A percentile compares a stretch with the other conserved stretches of the same genome.
Evolutionary conservation across 2,797 vertebrate species (phyloP).

Genomic region (Scomberomorus guttatus): DNA sequence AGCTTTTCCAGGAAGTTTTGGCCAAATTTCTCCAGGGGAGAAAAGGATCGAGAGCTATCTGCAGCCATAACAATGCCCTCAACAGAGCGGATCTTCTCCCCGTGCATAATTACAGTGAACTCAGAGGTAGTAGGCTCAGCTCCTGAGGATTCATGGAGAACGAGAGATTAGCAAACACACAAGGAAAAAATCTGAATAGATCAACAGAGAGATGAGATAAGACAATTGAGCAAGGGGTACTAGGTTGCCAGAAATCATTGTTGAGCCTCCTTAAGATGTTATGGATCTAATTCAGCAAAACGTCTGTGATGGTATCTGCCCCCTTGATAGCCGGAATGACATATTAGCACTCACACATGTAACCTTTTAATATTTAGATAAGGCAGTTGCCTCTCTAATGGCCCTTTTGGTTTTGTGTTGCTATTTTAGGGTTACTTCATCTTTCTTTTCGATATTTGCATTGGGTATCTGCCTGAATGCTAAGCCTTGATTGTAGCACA

Average conservation of each 20-base stretch:
- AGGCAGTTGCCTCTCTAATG: background rate
- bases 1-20: slow-evolving; percentile 99
- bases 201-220: background rate
- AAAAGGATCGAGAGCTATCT: slow-evolving; percentile 96
- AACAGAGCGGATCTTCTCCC: slow-evolving; percentile 96
- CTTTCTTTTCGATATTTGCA: background rate
- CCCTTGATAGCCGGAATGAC: background rate
- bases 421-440: background rate
- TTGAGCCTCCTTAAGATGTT: background rate
- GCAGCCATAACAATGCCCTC: slow-evolving; percentile 99
- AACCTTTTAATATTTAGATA: background rate
- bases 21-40: slow-evolving; percentile 97
- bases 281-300: slow-evolving; percentile 7
- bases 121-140: slow-evolving; percentile 99
- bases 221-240: background rate
- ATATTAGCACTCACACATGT: background rate
- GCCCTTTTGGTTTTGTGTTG: slow-evolving; percentile 4
- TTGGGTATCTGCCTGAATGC: too few relatives aligned
- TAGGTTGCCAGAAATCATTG: background rate
- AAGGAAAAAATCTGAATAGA: background rate
- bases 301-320: background rate
- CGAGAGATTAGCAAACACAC: slow-evolving; percentile 20
- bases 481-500: background rate
- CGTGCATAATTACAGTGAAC: slow-evolving; percentile 98
- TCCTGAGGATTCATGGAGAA: slow-evolving; percentile 79